Base-by-base conservation (phyloP, 2,888 invertebrate species). In the Pasiphila rectangulata region DNA sequence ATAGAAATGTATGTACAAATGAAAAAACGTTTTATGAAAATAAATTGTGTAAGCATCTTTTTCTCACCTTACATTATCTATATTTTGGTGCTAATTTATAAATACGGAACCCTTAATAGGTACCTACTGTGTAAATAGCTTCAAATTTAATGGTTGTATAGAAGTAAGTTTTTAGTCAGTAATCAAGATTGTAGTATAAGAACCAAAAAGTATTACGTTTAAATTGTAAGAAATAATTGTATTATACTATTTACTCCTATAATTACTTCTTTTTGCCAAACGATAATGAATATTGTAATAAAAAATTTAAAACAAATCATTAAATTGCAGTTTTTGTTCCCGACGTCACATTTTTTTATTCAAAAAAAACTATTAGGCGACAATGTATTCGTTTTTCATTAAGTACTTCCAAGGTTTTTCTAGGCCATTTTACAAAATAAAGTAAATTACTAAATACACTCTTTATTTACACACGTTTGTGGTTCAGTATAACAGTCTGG, bases 131-230 rank as follows among this genome's bases (percentile, higher is more conserved):
- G 65, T 69, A 67, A 29, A 65, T 64, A 64, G 50, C 49, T 59
- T 49, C n/a, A 44, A 50, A 24, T 38, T 38, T 32, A 49, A 42
- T 43, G 54, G 50, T 52, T 57, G 52, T 51, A 35, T 48, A 57
- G 5, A 37, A 15, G 7, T 41, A 45, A 63, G 54, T 61, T 45
- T 52, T 62, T 64, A 70, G 60, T 64, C 55, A 56, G 48, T 64
- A 64, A 63, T 63, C 65, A 64, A 67, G 41, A 72, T 66, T 67
- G 67, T 56, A 46, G 51, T 38, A 41, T 82, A 83, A 75, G 79
- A 81, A 83, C 86, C 86, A 85, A 87, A 87, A 86, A 86, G 85
- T 86, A 85, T 87, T 86, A 83, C 74, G 67, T 68, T 63, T 61
- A 68, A 67, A 66, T 55, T 59, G 53, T 67, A 64, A 67, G 56